phyloP scores from a whole-genome alignment of 2,113 vertebrate genomes.

The Opisthocomus hoazin region DNA sequence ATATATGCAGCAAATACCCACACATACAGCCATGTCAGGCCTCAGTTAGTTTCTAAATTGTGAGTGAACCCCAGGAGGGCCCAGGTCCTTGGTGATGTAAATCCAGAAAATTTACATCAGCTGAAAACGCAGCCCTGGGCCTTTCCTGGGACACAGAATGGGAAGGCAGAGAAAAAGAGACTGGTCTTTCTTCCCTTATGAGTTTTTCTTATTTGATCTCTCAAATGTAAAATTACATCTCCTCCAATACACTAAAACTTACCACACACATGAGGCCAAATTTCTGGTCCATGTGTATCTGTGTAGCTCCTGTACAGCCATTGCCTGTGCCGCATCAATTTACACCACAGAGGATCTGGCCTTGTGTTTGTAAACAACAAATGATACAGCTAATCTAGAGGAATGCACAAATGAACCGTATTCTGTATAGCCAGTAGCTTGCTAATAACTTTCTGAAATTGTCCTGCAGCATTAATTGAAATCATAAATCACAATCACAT shows the following conservation, averaged over 20 bases:
- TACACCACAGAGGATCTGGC: not conserved
- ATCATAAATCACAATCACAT: conserved; percentile 68
- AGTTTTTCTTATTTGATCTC: not conserved
- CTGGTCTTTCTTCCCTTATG: not conserved
- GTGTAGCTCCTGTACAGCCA: not conserved
- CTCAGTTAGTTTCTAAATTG: not conserved
- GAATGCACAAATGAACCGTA: conserved; percentile 39
- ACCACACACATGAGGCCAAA: not conserved
- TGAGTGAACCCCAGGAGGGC: not conserved
- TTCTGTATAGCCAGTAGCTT: conserved; percentile 31
- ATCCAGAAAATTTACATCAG: not conserved
- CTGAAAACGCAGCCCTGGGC: not conserved
- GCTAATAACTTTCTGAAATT: conserved; percentile 65
- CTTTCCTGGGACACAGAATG: not conserved
- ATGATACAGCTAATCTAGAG: conserved; percentile 17
- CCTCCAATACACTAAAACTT: not conserved
- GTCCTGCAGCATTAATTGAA: conserved; percentile 69
- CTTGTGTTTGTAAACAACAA: conserved; percentile 55
- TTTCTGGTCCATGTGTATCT: not conserved
- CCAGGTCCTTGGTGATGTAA: not conserved
- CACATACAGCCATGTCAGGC: not conserved
- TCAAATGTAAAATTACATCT: not conserved
- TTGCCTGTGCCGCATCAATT: not conserved
- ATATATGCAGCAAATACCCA: not conserved
- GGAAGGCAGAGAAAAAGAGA: not conserved